Base-by-base conservation (phyloP, 2,113 vertebrate genomes). In the Boulengeromyrus knoepffleri region DNA sequence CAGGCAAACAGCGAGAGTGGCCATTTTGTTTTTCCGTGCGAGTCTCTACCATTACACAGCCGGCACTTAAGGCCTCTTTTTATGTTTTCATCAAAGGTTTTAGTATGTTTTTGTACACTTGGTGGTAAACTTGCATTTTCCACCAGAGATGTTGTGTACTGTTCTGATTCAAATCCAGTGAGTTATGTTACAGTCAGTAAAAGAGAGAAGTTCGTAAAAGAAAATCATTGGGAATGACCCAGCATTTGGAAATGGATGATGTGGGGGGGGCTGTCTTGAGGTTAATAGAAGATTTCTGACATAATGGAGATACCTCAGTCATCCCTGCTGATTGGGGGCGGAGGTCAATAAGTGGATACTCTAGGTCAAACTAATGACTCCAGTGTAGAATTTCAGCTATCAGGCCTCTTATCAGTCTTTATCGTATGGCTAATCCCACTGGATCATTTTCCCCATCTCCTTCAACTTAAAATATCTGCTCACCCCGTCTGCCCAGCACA, bases 1-100 rank as follows among this genome's bases (percentile, higher is more conserved):
- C 91, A 92, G 92, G 80, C 93, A 91, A 92, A 90, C 92, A 90
- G 47, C n/a, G 13, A 47, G 84, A 24, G 46, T 10, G 47, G 84
- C 84, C 84, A 86, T 86, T 50, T 86, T 86, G 74, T 86, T 50
- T 47, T n/a, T 45, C 2, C n/a, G 24, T 1, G 24, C 5, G 10
- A 12, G 87, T 89, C 36, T 36, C 17, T 27, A 27, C 85, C 19
- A 87, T 70, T 90, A 80, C 70, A 77, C 74, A 8, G 31, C 8
- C 36, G 1, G 12, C 27, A 15, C 31, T 1, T 36, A 74, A 74
- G 21, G 58, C 15, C 66, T 1, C 74, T 80, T 19, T 42, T 80
- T 2, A 8, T 1, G 17, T 19, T 42, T 6, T 17, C 36, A 4
- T 80, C 13, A 17, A n/a, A 42, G 36, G 74, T 17, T 17, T 39